Percentiles rank a stretch among this genome's conserved stretches.
Conservation (phyloP, 2,888 invertebrate genomes). For the Ptychoptera albimana region DNA sequence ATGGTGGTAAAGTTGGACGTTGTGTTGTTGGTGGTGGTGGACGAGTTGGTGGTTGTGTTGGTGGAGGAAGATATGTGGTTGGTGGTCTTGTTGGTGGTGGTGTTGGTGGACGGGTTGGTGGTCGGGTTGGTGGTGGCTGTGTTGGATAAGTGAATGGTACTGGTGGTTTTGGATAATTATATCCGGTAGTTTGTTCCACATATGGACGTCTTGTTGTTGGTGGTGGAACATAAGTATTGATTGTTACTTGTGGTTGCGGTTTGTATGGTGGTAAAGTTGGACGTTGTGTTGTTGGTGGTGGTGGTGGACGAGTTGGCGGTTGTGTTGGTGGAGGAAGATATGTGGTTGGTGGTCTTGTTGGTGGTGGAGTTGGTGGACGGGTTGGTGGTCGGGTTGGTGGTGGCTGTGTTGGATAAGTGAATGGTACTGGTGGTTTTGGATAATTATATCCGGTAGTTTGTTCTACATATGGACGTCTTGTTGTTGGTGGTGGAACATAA, state of each 20-base stretch:
- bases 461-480: too few species aligned
- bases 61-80: slow-evolving; percentile 6
- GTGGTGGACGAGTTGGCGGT: slow-evolving; percentile 2
- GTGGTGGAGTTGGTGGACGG: not conserved
- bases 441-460: too few species aligned
- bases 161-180: not conserved
- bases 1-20: too few species aligned
- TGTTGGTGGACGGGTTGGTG: slow-evolving; percentile 1
- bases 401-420: slow-evolving; percentile 2
- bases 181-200: not conserved
- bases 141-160: not conserved
- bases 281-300: slow-evolving; percentile 1
- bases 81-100: slow-evolving; percentile 2
- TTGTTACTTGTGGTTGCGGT: slow-evolving; percentile 1
- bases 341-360: slow-evolving; percentile 3
- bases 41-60: slow-evolving; percentile 7
- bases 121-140: slow-evolving; percentile 1
- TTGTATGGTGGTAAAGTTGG: slow-evolving; percentile 1
- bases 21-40: not conserved
- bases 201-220: slow-evolving; percentile 2
- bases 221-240: not conserved
- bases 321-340: slow-evolving; percentile 10
- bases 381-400: slow-evolving; percentile 1
- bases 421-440: slow-evolving; percentile 4
- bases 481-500: too few species aligned